Evolutionary conservation across 53 echinoderm and acorn worm genomes (phyloP).

Genomic region (Antedon mediterranea): DNA sequence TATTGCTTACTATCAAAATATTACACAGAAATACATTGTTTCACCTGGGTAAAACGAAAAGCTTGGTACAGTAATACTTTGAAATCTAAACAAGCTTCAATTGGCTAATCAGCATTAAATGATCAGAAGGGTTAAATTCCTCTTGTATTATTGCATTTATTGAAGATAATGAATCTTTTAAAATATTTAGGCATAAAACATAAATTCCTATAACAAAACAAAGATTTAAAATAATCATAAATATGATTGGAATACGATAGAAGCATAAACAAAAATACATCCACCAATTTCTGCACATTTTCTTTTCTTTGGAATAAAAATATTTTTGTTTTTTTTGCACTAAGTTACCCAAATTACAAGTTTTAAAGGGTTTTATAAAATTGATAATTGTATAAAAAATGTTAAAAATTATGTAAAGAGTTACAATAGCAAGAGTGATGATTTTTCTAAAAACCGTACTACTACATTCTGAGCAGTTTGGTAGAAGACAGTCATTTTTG

Average conservation of each 20-base stretch:
- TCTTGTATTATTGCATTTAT: slow-evolving; percentile 39
- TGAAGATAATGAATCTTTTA: slow-evolving; percentile 23
- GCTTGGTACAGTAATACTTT: no score
- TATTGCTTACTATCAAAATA: no score
- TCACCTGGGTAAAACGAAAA: no score
- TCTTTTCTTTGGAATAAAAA: neutral
- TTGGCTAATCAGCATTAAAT: slow-evolving; percentile 40
- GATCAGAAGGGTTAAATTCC: slow-evolving; percentile 67
- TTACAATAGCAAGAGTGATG: neutral
- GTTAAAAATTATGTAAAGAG: neutral
- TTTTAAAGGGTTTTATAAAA: neutral
- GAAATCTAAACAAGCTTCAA: neutral
- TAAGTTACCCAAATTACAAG: neutral
- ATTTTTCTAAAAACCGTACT: neutral
- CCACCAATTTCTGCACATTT: neutral
- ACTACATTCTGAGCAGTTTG: slow-evolving; percentile 40
- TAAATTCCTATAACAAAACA: neutral
- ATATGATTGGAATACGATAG: neutral
- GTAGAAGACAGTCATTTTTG: slow-evolving; percentile 18
- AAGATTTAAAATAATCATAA: neutral
- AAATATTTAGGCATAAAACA: slow-evolving; percentile 18
- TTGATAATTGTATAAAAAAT: neutral
- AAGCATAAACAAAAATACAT: neutral
- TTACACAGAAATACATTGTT: no score
- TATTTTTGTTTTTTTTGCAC: no score